Conservation (phyloP, 2,888 invertebrate species). For the Agrilus mali region DNA sequence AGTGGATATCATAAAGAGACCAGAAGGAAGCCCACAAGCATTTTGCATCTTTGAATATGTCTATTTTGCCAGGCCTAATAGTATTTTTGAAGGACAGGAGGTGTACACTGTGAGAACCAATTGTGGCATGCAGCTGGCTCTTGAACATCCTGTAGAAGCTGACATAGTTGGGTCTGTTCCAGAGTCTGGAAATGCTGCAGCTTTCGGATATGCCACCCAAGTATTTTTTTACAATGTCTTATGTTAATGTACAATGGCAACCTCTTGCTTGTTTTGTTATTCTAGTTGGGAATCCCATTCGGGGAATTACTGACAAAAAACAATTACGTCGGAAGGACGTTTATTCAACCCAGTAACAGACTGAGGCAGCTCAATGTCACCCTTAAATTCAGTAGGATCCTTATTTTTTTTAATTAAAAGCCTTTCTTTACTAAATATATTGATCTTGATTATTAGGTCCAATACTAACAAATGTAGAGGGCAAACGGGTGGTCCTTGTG, state of each 20-base stretch:
- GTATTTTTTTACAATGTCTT: constrained; percentile 33
- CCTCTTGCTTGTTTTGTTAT: constrained; percentile 4
- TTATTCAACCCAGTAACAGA: constrained; percentile 90
- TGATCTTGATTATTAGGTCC: constrained; percentile 42
- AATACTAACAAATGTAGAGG: constrained; percentile 77
- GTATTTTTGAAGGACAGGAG: constrained; percentile 92
- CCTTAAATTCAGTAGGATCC: constrained; percentile 72
- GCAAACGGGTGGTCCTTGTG: constrained; percentile 80
- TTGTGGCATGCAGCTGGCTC: constrained; percentile 84
- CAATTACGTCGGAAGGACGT: constrained; percentile 92
- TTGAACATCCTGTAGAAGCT: constrained; percentile 80
- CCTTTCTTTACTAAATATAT: neutral
- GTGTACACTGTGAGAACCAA: constrained; percentile 87
- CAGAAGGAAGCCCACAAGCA: constrained; percentile 65
- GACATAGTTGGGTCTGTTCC: constrained; percentile 96
- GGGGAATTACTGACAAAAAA: constrained; percentile 93
- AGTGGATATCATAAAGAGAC: constrained; percentile 73
- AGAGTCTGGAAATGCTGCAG: constrained; percentile 93
- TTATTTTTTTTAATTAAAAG: neutral
- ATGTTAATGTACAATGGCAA: neutral
- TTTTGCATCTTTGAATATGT: constrained; percentile 99
- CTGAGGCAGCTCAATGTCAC: constrained; percentile 85
- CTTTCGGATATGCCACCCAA: constrained; percentile 84
- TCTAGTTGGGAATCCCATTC: constrained; percentile 75
- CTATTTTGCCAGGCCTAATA: constrained; percentile 94